phyloP scores from a whole-genome alignment of 2,797 vertebrate species.

The Crocidura indochinensis region DNA sequence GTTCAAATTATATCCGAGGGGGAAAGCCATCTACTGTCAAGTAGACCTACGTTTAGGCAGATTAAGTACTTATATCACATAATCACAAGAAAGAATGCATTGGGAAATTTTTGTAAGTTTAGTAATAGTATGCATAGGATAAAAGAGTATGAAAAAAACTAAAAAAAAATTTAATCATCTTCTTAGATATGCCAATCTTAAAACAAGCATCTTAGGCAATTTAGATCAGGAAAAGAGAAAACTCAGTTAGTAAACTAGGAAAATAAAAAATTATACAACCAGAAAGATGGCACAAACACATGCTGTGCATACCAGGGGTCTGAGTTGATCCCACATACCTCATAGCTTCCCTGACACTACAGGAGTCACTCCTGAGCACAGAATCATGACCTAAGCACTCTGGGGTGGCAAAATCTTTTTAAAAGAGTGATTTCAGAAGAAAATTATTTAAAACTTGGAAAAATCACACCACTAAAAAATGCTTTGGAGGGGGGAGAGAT shows the following conservation, averaged over 20 bases:
- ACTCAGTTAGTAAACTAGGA: background rate
- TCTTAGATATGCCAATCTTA: conserved; percentile 30
- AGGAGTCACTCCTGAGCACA: too few species aligned
- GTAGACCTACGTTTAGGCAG: conserved; percentile 52
- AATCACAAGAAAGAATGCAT: conserved; percentile 14
- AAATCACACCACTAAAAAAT: conserved; percentile 61
- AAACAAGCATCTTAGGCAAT: background rate
- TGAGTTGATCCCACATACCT: too few species aligned
- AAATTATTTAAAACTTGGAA: conserved; percentile 49
- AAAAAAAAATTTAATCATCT: background rate
- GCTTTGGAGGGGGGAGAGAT: too few species aligned
- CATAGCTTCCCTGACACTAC: too few species aligned
- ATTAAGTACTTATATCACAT: conserved; percentile 32
- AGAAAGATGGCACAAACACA: too few species aligned
- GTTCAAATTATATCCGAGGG: conserved; percentile 65
- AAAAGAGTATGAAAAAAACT: too few species aligned
- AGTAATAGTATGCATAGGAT: background rate
- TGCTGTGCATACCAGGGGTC: too few species aligned
- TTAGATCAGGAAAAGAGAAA: conserved; percentile 53
- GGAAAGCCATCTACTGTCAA: conserved; percentile 54
- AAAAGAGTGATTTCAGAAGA: conserved; percentile 47
- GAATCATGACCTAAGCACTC: too few species aligned
- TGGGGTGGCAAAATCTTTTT: conserved; percentile 33
- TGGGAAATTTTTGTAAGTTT: background rate
- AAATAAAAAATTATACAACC: too few species aligned